Conservation (phyloP, 2,797 vertebrate species). For the Acanthis flammea region DNA sequence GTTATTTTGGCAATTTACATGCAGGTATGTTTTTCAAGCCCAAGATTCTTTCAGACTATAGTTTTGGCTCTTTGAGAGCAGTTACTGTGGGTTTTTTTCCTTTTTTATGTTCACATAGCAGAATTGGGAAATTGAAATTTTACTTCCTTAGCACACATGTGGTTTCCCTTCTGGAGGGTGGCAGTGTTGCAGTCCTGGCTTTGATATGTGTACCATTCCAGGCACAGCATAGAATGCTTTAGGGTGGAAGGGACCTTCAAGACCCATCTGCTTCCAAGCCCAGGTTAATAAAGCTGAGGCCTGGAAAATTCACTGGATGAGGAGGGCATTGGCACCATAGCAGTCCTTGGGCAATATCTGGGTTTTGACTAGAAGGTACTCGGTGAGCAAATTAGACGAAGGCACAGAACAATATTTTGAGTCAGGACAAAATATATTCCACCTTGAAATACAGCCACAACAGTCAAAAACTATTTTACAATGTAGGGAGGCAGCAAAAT, state of each 20-base stretch:
- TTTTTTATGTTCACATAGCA: background rate
- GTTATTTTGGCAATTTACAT: background rate
- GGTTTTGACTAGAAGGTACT: background rate
- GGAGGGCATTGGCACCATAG: background rate
- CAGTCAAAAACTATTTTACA: background rate
- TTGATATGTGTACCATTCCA: background rate
- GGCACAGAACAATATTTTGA: background rate
- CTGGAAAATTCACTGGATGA: background rate
- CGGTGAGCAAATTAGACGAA: background rate
- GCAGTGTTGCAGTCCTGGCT: background rate
- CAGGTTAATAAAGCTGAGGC: background rate
- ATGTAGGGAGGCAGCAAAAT: background rate
- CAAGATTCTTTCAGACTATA: background rate
- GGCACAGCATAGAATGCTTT: background rate
- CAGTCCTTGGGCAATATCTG: background rate
- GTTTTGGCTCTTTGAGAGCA: background rate
- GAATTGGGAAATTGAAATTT: background rate
- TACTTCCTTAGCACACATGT: background rate
- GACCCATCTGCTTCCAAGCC: background rate
- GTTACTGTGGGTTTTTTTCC: background rate
- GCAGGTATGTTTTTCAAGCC: background rate
- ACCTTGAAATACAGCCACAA: background rate
- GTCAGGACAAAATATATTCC: background rate
- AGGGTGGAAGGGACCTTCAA: background rate
- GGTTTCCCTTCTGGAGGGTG: background rate